Percentiles rank a stretch among this genome's conserved stretches.
Evolutionary conservation across 2,888 invertebrate genomes (phyloP).

Genomic region (Allophyes oxyacanthae): DNA sequence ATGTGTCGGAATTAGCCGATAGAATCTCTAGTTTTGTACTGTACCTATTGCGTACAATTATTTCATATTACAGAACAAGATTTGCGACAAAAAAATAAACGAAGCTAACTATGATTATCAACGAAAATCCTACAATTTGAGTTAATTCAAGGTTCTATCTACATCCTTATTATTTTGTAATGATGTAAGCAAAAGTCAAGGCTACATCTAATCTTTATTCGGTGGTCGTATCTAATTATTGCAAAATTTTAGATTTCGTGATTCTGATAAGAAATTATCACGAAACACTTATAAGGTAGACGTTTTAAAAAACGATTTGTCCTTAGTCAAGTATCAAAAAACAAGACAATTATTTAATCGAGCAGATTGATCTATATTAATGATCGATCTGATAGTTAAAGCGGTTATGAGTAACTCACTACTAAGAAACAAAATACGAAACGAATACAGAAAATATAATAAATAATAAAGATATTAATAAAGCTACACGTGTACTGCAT

Average conservation of each 20-base stretch:
- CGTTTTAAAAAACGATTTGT: background rate
- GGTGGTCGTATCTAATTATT: slow-evolving; percentile 26
- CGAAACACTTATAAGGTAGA: background rate
- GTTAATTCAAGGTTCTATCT: slow-evolving; percentile 37
- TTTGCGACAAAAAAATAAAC: background rate
- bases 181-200: slow-evolving; percentile 47
- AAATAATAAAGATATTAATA: no score
- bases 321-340: background rate
- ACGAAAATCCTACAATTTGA: slow-evolving; percentile 22
- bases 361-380: no score
- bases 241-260: slow-evolving; percentile 21
- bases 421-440: no score
- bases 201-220: slow-evolving; percentile 32
- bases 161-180: slow-evolving; percentile 49
- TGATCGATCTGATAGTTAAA: no score
- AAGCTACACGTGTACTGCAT: no score
- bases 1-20: no score
- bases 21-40: no score
- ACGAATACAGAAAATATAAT: no score
- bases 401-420: no score
- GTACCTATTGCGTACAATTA: background rate
- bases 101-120: background rate
- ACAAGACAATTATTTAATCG: no score
- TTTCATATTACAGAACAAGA: background rate
- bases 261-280: slow-evolving; percentile 9